These are phyloP conservation scores for Sparus aurata DNA, from an alignment of 2,797 vertebrate genomes.

Conservation along the genomic window DNA sequence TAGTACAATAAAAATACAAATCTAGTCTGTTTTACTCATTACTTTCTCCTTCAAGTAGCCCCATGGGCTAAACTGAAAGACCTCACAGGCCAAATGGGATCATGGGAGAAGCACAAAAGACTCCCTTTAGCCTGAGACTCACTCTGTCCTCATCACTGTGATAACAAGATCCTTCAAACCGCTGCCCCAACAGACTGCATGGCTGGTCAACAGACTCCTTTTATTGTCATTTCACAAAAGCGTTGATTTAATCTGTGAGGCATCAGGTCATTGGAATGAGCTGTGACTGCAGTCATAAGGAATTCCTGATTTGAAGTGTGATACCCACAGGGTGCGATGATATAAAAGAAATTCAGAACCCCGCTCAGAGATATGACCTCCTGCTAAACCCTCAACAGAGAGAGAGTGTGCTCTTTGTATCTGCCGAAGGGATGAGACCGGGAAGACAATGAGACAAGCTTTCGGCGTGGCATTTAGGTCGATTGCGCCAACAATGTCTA, in stretches of 20 bases:
- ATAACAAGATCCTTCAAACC: constrained; percentile 71
- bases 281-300: constrained; percentile 74
- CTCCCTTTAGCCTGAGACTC: constrained; percentile 60
- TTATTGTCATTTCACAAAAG: constrained; percentile 79
- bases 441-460: constrained; percentile 66
- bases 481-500: constrained; percentile 63
- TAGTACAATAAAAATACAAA: constrained; percentile 19
- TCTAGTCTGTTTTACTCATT: constrained; percentile 54
- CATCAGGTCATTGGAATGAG: constrained; percentile 75
- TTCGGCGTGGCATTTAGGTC: constrained; percentile 73
- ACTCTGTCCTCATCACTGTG: constrained; percentile 64
- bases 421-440: constrained; percentile 61
- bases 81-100: constrained; percentile 61
- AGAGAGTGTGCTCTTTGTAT: constrained; percentile 76
- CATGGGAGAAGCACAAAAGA: constrained; percentile 75
- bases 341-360: constrained; percentile 75
- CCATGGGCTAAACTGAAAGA: constrained; percentile 58
- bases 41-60: constrained; percentile 45
- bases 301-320: constrained; percentile 74
- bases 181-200: constrained; percentile 48
- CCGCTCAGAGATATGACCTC: constrained; percentile 74
- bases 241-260: constrained; percentile 79
- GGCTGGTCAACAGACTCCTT: constrained; percentile 76
- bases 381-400: constrained; percentile 59
- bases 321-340: constrained; percentile 75